Percentiles rank a stretch among this genome's conserved stretches.
Evolutionary conservation across 2,888 invertebrate species (phyloP).

Genomic region (Elmis aenea): DNA sequence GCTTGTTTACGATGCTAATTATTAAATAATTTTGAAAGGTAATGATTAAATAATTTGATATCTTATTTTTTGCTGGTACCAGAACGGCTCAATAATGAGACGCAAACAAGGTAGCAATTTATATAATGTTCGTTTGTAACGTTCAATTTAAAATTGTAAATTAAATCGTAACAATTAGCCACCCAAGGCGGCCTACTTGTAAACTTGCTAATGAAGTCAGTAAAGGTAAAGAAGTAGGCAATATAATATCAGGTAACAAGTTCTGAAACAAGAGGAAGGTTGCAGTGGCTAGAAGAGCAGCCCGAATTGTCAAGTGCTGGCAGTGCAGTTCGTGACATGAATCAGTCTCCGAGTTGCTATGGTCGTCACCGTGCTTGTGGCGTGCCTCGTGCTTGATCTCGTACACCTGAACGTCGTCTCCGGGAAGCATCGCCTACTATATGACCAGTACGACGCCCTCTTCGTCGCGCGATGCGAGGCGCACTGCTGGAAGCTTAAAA

Average conservation of each 20-base stretch:
- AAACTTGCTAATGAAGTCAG: too few species aligned
- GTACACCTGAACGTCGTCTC: constrained; percentile 37
- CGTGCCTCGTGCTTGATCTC: constrained; percentile 22
- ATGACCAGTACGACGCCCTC: constrained; percentile 50
- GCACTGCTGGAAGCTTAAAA: constrained; percentile 47
- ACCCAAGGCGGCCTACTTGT: too few species aligned
- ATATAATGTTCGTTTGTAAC: too few species aligned
- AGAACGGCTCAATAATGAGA: too few species aligned
- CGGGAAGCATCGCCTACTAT: constrained; percentile 46
- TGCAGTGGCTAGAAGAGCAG: constrained; percentile 27
- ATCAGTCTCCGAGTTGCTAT: constrained; percentile 28
- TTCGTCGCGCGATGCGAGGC: constrained; percentile 59
- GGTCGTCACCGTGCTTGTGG: constrained; percentile 21
- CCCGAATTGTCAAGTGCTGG: too few species aligned
- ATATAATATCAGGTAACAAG: constrained; percentile 1
- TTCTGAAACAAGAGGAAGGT: constrained; percentile 14
- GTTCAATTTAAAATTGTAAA: too few species aligned
- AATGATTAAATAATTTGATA: too few species aligned
- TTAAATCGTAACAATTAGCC: too few species aligned
- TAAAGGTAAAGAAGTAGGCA: background rate
- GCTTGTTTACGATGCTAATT: too few species aligned
- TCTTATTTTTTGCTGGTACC: too few species aligned
- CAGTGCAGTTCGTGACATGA: constrained; percentile 30
- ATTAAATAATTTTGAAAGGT: too few species aligned
- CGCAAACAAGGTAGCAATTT: too few species aligned